Evolutionary conservation across 2,113 vertebrate genomes (phyloP), one percentile per base, ranked within the genome.

Genomic region (Capra hircus): DNA sequence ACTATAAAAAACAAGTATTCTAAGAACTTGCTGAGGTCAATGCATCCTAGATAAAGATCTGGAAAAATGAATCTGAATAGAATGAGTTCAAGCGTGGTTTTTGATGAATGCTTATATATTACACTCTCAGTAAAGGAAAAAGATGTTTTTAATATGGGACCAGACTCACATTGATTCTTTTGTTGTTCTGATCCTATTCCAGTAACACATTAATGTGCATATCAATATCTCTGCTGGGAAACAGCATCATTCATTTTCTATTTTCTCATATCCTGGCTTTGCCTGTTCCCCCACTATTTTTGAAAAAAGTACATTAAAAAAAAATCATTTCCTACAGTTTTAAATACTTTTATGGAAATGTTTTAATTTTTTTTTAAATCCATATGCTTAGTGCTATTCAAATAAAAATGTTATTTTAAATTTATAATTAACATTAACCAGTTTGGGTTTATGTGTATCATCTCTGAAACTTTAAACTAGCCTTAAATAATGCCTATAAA

Each of bases 221-320:
- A 93, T 95, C 74, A 93, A 82, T 96, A 81, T 90, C 94, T 94
- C 45, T 96, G 21, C 95, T 98, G 91, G 59, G 88, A 98, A 98
- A 59, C 1, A 64, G 25, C 52, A 59, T 95, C 33, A 95, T 67
- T 92, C 92, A 91, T 84, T 97, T 97, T 96, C n/a, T 95, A 60
- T 93, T 96, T 95, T 94, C 52, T 98, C 50, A 71, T 94, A 95
- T 85, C 45, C 17, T 96, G 12, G 19, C 60, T 87, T 91, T 91
- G 71, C 28, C 7, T 89, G 60, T 78, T 88, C 28, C 6, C 8
- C 8, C 23, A 84, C 45, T 60, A 60, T 81, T 71, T 67, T 36
- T 67, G 16, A 19, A n/a, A 67, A 36, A 71, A 71, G 5, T n/a
- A 71, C n/a, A 21, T 71, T 71, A 3, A 19, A 40, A 36, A 36